phyloP scores from a whole-genome alignment of 1,140 invertebrate species.

The Drosophila melanogaster region DNA sequence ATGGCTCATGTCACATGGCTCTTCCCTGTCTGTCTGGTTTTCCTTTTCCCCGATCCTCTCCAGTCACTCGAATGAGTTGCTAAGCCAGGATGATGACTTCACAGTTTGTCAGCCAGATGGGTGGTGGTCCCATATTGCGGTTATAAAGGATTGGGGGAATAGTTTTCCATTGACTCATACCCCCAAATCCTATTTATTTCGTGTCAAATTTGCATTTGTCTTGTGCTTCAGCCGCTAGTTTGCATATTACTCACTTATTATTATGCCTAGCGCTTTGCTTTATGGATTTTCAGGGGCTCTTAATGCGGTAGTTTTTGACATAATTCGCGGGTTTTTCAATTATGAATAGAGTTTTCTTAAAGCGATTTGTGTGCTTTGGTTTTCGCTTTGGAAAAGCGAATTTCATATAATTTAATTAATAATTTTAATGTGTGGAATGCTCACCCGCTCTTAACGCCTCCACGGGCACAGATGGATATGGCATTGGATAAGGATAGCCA shows the following conservation, averaged over 20 bases:
- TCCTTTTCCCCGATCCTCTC: slow-evolving; percentile 21
- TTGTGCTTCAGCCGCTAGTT: slow-evolving; percentile 16
- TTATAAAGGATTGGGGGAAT: slow-evolving; percentile 33
- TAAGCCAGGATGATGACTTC: slow-evolving; percentile 83
- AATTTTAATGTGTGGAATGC: no score
- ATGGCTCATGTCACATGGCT: slow-evolving; percentile 32
- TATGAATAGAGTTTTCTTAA: not conserved
- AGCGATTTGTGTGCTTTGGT: not conserved
- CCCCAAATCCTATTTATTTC: slow-evolving; percentile 28
- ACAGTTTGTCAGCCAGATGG: slow-evolving; percentile 81
- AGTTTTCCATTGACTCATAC: slow-evolving; percentile 36
- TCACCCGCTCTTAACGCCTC: slow-evolving; percentile 94
- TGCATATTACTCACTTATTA: slow-evolving; percentile 46
- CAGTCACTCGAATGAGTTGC: slow-evolving; percentile 78
- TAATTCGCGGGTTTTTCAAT: slow-evolving; percentile 2
- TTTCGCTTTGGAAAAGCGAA: no score
- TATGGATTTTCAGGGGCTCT: slow-evolving; percentile 9
- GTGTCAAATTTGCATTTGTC: slow-evolving; percentile 80
- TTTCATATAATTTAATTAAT: no score
- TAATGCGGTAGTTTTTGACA: not conserved
- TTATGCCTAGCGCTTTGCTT: slow-evolving; percentile 37
- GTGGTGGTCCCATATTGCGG: slow-evolving; percentile 33
- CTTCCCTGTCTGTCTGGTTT: slow-evolving; percentile 21
- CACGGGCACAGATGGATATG: slow-evolving; percentile 96
- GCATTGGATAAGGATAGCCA: slow-evolving; percentile 97